Conservation (phyloP, 2,888 invertebrate genomes). For the Mythimna albipuncta region DNA sequence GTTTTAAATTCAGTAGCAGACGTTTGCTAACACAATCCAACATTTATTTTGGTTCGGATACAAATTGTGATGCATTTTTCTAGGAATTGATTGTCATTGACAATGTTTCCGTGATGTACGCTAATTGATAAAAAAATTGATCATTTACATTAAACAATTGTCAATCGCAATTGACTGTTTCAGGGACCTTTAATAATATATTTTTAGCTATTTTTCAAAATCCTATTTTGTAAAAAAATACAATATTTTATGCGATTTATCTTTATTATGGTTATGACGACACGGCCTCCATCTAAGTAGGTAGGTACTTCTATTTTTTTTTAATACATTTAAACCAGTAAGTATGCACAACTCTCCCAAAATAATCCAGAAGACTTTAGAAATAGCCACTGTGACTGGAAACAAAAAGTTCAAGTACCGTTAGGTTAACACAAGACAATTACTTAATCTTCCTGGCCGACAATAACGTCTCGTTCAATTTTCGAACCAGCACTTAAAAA, state of each 20-base stretch:
- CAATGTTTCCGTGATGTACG: too few relatives aligned
- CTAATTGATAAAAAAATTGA: too few relatives aligned
- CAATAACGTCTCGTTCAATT: constrained; percentile 40
- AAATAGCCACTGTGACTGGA: background rate
- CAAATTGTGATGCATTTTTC: too few relatives aligned
- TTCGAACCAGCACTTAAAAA: constrained; percentile 19
- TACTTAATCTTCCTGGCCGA: constrained; percentile 27
- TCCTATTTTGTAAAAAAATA: too few relatives aligned
- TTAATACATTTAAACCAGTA: background rate
- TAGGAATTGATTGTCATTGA: too few relatives aligned
- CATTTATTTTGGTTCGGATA: too few relatives aligned
- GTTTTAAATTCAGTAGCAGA: too few relatives aligned
- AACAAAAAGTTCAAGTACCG: constrained; percentile 26
- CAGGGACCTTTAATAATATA: too few relatives aligned
- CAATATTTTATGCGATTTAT: too few relatives aligned
- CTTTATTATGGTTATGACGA: background rate
- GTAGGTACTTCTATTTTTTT: background rate
- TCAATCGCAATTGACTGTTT: too few relatives aligned
- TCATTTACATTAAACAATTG: too few relatives aligned
- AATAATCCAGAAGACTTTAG: background rate
- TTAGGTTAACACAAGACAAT: constrained; percentile 29
- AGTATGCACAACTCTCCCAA: background rate
- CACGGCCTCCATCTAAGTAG: background rate
- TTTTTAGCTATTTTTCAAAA: too few relatives aligned
- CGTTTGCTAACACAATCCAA: background rate